phyloP scores from a whole-genome alignment of 2,888 invertebrate species.

The Ochropleura leucogaster region DNA sequence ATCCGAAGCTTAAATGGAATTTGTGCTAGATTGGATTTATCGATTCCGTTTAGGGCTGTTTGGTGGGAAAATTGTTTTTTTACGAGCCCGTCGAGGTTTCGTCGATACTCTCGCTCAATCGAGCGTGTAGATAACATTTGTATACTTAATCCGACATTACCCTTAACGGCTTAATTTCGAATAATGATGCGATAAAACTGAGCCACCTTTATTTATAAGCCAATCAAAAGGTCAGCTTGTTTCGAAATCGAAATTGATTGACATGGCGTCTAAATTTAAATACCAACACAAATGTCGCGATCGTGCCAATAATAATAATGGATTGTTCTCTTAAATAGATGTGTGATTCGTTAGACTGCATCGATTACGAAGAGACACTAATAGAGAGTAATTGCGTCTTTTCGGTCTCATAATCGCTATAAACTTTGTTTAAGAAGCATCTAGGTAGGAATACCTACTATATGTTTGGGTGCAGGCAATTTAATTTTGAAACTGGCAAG shows the following conservation, averaged over 20 bases:
- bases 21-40: constrained; percentile 59
- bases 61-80: constrained; percentile 61
- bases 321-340: constrained; percentile 18
- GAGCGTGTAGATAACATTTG: constrained; percentile 50
- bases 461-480: background rate
- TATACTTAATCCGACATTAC: constrained; percentile 44
- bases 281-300: constrained; percentile 16
- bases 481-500: constrained; percentile 18
- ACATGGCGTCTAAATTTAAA: constrained; percentile 55
- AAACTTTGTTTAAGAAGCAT: constrained; percentile 3
- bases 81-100: constrained; percentile 43
- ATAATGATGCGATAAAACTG: constrained; percentile 37
- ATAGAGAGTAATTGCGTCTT: constrained; percentile 1
- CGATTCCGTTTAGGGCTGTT: constrained; percentile 51
- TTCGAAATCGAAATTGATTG: constrained; percentile 45
- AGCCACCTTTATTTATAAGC: constrained; percentile 21
- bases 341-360: constrained; percentile 8
- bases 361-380: constrained; percentile 33
- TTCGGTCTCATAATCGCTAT: background rate
- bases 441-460: background rate
- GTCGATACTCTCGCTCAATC: constrained; percentile 37
- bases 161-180: constrained; percentile 48
- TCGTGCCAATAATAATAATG: constrained; percentile 46
- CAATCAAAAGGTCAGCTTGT: constrained; percentile 46
- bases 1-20: constrained; percentile 59